Evolutionary conservation across 2,888 invertebrate species (phyloP).

Genomic region (Tineola bisselliella): DNA sequence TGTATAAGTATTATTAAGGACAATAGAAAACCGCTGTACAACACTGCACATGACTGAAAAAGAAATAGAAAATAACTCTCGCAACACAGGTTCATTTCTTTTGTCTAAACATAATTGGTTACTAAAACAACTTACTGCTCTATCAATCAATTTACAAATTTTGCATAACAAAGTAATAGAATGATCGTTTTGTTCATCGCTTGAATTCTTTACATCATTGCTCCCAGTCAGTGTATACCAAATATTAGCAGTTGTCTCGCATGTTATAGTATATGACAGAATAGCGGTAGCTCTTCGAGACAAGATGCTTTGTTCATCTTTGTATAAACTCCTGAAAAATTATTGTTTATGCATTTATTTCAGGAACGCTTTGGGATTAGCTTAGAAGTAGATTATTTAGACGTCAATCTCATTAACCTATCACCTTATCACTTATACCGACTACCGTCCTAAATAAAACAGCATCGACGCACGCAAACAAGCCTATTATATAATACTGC

Average conservation of each 20-base stretch:
- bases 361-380: no score
- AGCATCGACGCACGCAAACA: no score
- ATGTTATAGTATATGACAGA: constrained; percentile 20
- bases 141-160: constrained; percentile 40
- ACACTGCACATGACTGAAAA: constrained; percentile 44
- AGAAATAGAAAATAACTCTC: no score
- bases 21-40: constrained; percentile 39
- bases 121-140: constrained; percentile 43
- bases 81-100: no score
- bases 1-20: constrained; percentile 26
- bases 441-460: no score
- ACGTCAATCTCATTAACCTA: no score
- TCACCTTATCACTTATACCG: no score
- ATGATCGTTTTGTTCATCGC: background rate
- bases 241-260: background rate
- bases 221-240: background rate
- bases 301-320: constrained; percentile 46
- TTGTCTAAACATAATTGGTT: no score
- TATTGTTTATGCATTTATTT: background rate
- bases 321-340: constrained; percentile 26
- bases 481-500: no score
- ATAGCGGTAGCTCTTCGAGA: constrained; percentile 34
- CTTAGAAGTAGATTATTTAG: no score
- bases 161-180: constrained; percentile 27
- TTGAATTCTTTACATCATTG: background rate